Evolutionary conservation across 2,888 invertebrate genomes (phyloP).

Genomic region (Ormyrus pomaceus): DNA sequence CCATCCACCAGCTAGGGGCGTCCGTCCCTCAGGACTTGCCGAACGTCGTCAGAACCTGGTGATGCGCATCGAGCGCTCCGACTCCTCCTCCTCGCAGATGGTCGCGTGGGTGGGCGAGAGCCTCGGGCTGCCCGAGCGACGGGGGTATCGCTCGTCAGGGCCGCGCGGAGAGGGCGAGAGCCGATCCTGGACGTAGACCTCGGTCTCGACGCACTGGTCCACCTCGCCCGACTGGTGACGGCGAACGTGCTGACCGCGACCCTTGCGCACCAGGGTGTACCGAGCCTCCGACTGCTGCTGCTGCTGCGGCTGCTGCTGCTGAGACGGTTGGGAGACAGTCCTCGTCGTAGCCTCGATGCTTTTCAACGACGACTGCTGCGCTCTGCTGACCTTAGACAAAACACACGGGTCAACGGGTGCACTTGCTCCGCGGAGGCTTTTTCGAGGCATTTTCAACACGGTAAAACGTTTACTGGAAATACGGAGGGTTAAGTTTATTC

Average conservation of each 20-base stretch:
- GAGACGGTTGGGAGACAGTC: no score
- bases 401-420: background rate
- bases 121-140: constrained; percentile 63
- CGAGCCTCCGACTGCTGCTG: constrained; percentile 33
- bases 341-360: background rate
- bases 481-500: no score
- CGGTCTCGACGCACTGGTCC: constrained; percentile 65
- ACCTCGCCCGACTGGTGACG: background rate
- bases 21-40: background rate
- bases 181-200: constrained; percentile 68
- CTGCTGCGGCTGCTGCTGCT: constrained; percentile 1
- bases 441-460: no score
- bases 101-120: constrained; percentile 66
- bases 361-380: background rate
- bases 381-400: constrained; percentile 50
- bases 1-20: no score
- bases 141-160: constrained; percentile 69
- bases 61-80: constrained; percentile 60
- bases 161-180: constrained; percentile 61
- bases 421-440: background rate
- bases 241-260: background rate
- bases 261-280: constrained; percentile 45
- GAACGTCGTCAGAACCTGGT: constrained; percentile 63
- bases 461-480: no score
- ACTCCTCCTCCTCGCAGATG: constrained; percentile 68